Percentiles rank a stretch among this genome's conserved stretches.
Evolutionary conservation across 2,113 vertebrate species (phyloP).

Genomic region (Cervus canadensis): DNA sequence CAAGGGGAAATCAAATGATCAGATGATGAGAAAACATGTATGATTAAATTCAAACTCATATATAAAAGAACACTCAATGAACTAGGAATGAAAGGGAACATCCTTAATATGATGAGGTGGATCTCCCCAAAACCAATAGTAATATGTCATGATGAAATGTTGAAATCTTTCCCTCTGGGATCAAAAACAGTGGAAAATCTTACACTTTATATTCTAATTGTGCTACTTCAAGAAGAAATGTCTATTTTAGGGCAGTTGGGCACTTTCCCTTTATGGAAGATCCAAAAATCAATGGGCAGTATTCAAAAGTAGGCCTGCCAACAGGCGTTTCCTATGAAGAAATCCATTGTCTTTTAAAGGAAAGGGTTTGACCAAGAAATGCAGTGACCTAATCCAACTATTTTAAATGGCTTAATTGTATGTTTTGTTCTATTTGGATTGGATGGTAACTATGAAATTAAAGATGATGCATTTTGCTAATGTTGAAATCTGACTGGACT

Average conservation of each 20-base stretch:
- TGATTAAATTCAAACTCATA: background rate
- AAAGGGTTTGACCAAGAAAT: conserved; percentile 71
- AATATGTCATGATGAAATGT: background rate
- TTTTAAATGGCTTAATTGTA: conserved; percentile 69
- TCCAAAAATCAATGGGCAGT: conserved; percentile 42
- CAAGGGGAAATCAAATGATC: background rate
- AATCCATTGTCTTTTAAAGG: conserved; percentile 74
- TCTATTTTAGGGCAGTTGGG: conserved; percentile 45
- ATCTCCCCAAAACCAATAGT: background rate
- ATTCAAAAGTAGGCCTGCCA: conserved; percentile 54
- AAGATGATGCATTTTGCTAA: conserved; percentile 67
- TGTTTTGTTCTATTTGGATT: conserved; percentile 73
- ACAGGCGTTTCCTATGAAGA: conserved; percentile 67
- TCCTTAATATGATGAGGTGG: background rate
- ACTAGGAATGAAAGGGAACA: background rate
- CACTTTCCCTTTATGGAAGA: conserved; percentile 43
- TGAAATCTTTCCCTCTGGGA: background rate
- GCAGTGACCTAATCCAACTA: conserved; percentile 67
- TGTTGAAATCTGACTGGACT: conserved; percentile 60
- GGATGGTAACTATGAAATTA: conserved; percentile 74
- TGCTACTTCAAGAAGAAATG: conserved; percentile 43
- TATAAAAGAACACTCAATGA: background rate
- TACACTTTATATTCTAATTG: conserved; percentile 3
- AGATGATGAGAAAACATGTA: background rate
- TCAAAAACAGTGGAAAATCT: conserved; percentile 37